Evolutionary conservation across 1,140 invertebrate genomes (phyloP).

Genomic region (Carposina sasakii): DNA sequence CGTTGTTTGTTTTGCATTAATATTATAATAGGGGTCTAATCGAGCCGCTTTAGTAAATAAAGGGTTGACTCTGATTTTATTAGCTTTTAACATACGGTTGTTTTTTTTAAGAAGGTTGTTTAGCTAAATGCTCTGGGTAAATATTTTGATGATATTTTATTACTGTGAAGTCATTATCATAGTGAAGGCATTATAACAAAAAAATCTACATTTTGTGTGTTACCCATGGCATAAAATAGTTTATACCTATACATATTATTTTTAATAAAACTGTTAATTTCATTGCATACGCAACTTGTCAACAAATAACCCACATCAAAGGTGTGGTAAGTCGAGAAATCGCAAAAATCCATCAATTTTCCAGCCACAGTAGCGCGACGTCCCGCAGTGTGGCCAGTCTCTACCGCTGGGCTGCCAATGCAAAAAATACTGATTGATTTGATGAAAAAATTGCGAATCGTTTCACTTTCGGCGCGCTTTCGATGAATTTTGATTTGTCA

Average conservation of each 20-base stretch:
- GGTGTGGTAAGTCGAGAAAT: constrained; percentile 26
- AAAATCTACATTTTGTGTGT: too few species aligned
- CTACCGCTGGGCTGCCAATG: constrained; percentile 31
- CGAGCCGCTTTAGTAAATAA: constrained; percentile 51
- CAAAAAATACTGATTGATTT: constrained; percentile 39
- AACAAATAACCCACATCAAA: constrained; percentile 38
- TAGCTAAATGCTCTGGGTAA: too few species aligned
- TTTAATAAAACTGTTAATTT: constrained; percentile 8
- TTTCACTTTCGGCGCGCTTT: constrained; percentile 32
- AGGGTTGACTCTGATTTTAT: constrained; percentile 56
- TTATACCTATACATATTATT: too few species aligned
- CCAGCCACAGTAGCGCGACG: constrained; percentile 38
- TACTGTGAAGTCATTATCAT: too few species aligned
- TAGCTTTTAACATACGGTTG: constrained; percentile 50
- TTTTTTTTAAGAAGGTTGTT: constrained; percentile 26
- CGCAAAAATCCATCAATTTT: constrained; percentile 33
- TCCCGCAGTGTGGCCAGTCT: constrained; percentile 39
- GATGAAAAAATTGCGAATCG: constrained; percentile 36
- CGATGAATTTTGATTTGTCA: constrained; percentile 35
- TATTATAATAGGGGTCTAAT: constrained; percentile 62
- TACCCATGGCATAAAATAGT: too few species aligned
- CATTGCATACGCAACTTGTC: constrained; percentile 14
- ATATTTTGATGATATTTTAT: constrained; percentile 31
- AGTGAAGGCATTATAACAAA: too few species aligned
- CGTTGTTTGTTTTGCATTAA: constrained; percentile 66